Conservation (phyloP, 2,888 invertebrate genomes). For the Branchellion lobata region DNA sequence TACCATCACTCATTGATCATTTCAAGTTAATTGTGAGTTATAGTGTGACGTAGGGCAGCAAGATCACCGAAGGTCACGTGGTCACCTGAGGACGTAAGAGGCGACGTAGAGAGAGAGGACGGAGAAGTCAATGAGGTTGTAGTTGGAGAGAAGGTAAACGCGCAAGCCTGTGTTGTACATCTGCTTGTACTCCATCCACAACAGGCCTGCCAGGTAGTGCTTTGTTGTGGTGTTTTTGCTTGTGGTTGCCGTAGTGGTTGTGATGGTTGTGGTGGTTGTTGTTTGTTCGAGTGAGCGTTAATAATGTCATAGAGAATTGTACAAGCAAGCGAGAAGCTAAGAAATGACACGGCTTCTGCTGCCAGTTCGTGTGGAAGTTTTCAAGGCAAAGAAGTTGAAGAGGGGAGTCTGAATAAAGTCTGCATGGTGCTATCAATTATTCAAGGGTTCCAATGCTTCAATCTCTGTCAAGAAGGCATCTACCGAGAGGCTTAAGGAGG, state of each 20-base stretch:
- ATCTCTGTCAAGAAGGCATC: too few species aligned
- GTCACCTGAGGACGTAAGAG: slow-evolving; percentile 59
- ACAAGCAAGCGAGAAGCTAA: not conserved
- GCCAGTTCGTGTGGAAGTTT: too few species aligned
- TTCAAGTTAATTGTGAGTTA: too few species aligned
- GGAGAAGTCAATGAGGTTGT: slow-evolving; percentile 61
- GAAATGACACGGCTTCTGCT: not conserved
- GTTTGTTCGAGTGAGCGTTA: not conserved
- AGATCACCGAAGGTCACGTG: too few species aligned
- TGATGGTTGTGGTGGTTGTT: too few species aligned
- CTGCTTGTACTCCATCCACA: slow-evolving; percentile 63
- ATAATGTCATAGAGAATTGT: not conserved
- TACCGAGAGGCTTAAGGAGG: too few species aligned
- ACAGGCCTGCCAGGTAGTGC: slow-evolving; percentile 58
- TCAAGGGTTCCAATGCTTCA: too few species aligned
- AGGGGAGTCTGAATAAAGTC: too few species aligned
- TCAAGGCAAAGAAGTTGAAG: too few species aligned
- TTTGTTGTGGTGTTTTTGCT: not conserved
- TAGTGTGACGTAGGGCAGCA: too few species aligned
- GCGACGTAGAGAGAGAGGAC: slow-evolving; percentile 61
- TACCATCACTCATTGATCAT: too few species aligned
- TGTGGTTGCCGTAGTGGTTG: not conserved
- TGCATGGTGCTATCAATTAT: too few species aligned
- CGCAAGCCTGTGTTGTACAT: slow-evolving; percentile 60
- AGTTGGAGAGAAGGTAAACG: slow-evolving; percentile 60